phyloP scores from a whole-genome alignment of 1,140 invertebrate genomes.

The Marisa cornuarietis region DNA sequence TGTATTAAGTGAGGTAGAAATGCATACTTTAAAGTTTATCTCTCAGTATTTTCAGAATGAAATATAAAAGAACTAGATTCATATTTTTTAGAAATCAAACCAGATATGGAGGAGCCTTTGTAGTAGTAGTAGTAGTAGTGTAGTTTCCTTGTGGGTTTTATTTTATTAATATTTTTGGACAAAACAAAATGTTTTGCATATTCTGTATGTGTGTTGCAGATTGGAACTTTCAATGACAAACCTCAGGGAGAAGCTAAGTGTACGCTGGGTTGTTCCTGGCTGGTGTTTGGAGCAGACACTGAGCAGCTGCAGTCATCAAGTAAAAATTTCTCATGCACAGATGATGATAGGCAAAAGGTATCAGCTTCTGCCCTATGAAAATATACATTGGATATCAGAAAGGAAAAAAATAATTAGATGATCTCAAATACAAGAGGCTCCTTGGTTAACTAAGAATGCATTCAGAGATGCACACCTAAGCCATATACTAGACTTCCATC shows the following conservation, averaged over 20 bases:
- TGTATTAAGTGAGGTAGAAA: neutral
- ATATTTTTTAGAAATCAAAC: too few relatives aligned
- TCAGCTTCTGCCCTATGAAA: neutral
- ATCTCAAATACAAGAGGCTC: too few relatives aligned
- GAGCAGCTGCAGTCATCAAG: constrained; percentile 21
- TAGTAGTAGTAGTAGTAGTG: too few relatives aligned
- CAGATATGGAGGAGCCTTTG: too few relatives aligned
- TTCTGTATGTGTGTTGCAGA: constrained; percentile 18
- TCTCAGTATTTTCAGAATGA: neutral
- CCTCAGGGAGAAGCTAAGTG: constrained; percentile 28
- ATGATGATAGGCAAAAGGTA: constrained; percentile 37
- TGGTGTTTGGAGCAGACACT: constrained; percentile 31
- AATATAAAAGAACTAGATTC: neutral
- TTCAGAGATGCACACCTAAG: too few relatives aligned
- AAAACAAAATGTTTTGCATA: too few relatives aligned
- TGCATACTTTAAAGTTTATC: neutral
- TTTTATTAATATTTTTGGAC: too few relatives aligned
- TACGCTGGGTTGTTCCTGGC: constrained; percentile 41
- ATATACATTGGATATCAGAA: too few relatives aligned
- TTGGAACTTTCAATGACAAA: constrained; percentile 26
- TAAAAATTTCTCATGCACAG: constrained; percentile 32
- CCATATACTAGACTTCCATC: too few relatives aligned
- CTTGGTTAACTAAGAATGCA: too few relatives aligned
- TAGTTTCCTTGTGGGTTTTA: too few relatives aligned
- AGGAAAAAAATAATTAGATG: too few relatives aligned